Percentiles rank a stretch among this genome's conserved stretches.
Evolutionary conservation across 1,140 invertebrate genomes (phyloP).

Genomic region (Orussus abietinus): DNA sequence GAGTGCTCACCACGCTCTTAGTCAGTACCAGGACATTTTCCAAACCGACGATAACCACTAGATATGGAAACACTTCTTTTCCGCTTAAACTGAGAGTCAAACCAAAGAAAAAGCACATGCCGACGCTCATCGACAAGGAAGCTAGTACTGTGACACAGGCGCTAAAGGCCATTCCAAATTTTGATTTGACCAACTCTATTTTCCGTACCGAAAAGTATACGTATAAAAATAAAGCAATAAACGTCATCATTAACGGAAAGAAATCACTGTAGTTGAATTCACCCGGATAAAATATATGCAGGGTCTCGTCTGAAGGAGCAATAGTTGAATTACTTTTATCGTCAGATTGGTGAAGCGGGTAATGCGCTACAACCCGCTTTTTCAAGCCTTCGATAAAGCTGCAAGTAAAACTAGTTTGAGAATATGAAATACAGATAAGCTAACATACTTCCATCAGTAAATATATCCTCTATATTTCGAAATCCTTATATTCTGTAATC

Average conservation of each 20-base stretch:
- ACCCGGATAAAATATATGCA: constrained; percentile 81
- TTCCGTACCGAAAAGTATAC: constrained; percentile 94
- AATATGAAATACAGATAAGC: constrained; percentile 13
- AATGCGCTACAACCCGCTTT: constrained; percentile 65
- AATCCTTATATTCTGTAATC: no score
- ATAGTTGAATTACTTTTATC: constrained; percentile 30
- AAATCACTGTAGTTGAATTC: constrained; percentile 85
- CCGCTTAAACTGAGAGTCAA: constrained; percentile 71
- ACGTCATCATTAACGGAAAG: constrained; percentile 78
- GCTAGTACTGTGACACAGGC: constrained; percentile 84
- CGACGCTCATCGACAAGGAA: constrained; percentile 89
- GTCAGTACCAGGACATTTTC: constrained; percentile 96
- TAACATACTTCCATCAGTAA: no score
- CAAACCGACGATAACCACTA: constrained; percentile 90
- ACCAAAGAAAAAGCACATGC: constrained; percentile 90
- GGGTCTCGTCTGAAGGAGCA: constrained; percentile 49
- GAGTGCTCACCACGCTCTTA: constrained; percentile 90
- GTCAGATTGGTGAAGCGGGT: constrained; percentile 64
- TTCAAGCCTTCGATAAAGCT: constrained; percentile 76
- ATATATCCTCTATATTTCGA: no score
- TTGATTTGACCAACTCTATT: constrained; percentile 90
- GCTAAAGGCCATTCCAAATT: constrained; percentile 84
- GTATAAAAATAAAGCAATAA: constrained; percentile 83
- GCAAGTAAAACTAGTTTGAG: no score
- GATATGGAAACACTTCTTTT: constrained; percentile 89